Percentiles rank a stretch among this genome's conserved stretches.
phyloP scores from a whole-genome alignment of 2,797 vertebrate species.

The Dendrocincla fuliginosa region DNA sequence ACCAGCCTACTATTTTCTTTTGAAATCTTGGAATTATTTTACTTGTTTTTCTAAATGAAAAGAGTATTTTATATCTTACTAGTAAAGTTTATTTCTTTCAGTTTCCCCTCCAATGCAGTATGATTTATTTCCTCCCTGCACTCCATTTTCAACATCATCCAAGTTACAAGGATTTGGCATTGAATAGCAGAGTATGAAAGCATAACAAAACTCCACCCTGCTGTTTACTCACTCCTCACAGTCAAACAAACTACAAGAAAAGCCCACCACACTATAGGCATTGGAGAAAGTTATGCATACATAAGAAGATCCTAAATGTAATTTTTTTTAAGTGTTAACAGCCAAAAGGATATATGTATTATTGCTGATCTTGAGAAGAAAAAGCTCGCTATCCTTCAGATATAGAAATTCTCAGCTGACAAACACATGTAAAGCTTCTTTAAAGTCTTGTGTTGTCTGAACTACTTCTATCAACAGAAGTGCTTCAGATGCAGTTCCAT shows the following conservation, averaged over 20 bases:
- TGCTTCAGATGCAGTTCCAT: background rate
- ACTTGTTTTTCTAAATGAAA: background rate
- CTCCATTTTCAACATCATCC: background rate
- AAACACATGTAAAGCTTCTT: background rate
- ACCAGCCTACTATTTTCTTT: background rate
- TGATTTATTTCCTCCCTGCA: background rate
- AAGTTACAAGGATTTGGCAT: background rate
- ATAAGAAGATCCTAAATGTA: background rate
- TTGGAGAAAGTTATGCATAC: background rate
- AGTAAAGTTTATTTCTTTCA: background rate
- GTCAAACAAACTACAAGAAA: background rate
- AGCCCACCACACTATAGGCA: background rate
- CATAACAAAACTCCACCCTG: background rate
- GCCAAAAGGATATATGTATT: background rate
- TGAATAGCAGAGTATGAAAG: background rate
- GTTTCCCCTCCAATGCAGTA: background rate
- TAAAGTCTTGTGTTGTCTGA: background rate
- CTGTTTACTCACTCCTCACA: background rate
- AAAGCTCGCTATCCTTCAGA: background rate
- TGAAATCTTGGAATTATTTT: background rate
- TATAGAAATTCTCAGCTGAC: background rate
- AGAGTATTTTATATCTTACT: background rate
- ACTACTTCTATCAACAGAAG: background rate
- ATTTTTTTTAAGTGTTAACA: background rate
- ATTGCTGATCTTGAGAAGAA: background rate